phyloP scores from a whole-genome alignment of 2,113 vertebrate genomes.

The Cyprinus carpio region DNA sequence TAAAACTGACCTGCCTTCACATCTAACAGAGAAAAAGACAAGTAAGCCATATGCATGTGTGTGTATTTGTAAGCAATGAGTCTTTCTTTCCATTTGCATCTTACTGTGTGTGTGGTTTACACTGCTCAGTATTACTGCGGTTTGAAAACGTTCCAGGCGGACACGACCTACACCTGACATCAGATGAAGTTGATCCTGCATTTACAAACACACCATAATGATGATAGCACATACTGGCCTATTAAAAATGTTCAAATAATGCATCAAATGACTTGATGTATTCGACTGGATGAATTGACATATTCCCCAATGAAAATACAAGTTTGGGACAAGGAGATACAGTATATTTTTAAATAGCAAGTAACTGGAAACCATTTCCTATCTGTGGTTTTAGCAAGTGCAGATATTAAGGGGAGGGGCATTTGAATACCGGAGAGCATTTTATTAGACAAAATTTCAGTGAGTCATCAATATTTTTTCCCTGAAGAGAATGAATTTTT shows the following conservation, averaged over 20 bases:
- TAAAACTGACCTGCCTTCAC: conserved; percentile 49
- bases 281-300: too few relatives aligned
- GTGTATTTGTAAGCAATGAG: neutral
- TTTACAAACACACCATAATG: conserved; percentile 1
- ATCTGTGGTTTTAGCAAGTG: neutral
- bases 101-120: conserved; percentile 67
- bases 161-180: conserved; percentile 63
- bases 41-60: neutral
- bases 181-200: conserved; percentile 55
- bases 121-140: conserved; percentile 51
- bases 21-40: conserved; percentile 59
- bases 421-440: neutral
- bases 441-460: neutral
- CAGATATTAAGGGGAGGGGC: neutral
- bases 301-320: too few relatives aligned
- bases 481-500: neutral
- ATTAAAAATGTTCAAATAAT: neutral
- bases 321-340: too few relatives aligned
- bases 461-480: neutral
- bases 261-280: neutral
- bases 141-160: conserved; percentile 64
- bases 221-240: neutral
- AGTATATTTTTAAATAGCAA: neutral
- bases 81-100: neutral
- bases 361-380: neutral